Base-by-base conservation (phyloP, 2,888 invertebrate species). In the Sarcophaga caerulescens region DNA sequence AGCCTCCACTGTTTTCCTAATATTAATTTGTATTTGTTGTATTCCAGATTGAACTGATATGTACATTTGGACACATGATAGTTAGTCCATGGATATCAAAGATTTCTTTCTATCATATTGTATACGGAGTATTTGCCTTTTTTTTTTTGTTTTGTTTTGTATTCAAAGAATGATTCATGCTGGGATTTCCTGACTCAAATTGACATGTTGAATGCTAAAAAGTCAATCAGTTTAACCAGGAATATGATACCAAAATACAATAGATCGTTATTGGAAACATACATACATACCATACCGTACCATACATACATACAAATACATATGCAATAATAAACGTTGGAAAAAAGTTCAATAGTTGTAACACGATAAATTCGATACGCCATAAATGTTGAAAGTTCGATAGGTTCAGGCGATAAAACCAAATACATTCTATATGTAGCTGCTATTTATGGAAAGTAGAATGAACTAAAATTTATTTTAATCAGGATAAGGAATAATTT, bases 181-280 rank as follows among this genome's bases (percentile, higher is more conserved):
- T 91, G 91, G 89, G 91, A 90, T 91, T 90, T 91, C 90, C 90
- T 90, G 90, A 87, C 85, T 89, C 88, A 89, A 89, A 90, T 90
- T 91, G 91, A 91, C 91, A 90, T 91, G 90, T 89, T 89, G 88
- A 81, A 81, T 45, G 77, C 77, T 78, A 74, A 79, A 75, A 63
- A 75, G 69, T 84, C 74, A 75, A 84, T 79, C 84, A 84, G 63
- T 65, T 74, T 74, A 52, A 25, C 47, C 65, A 71, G 23, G 11
- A 73, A 52, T 23, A 5, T 45, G 71, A 23, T 75, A 69, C 21
- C 66, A 81, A 25, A 68, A 81, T 12, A 77, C 77, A 83, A 83
- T 77, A 62, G 71, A 83, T 77, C 60, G 77, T 77, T 77, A 73
- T 73, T 77, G 2, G n/a, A 60, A 17, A 11, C 44, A 78, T 60